Evolutionary conservation across 2,113 vertebrate genomes (phyloP).

Genomic region (Lepus europaeus): DNA sequence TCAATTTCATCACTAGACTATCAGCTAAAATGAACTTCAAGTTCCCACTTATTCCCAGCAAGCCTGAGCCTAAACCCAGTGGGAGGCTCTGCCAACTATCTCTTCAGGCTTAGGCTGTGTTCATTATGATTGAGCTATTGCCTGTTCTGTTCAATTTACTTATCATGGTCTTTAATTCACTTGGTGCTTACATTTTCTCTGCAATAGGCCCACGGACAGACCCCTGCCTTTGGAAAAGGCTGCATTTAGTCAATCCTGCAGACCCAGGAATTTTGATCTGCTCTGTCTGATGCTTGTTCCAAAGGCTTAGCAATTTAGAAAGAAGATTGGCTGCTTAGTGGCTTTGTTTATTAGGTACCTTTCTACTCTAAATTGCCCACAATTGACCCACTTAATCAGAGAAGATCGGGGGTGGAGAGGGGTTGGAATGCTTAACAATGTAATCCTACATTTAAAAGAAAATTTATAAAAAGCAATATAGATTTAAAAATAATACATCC

Average conservation of each 20-base stretch:
- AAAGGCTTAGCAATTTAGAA: background rate
- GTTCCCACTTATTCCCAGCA: background rate
- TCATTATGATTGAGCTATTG: background rate
- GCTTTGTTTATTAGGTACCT: background rate
- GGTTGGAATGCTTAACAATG: background rate
- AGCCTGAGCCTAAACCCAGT: fast-evolving
- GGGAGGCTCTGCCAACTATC: background rate
- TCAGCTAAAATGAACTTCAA: background rate
- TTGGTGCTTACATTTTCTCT: background rate
- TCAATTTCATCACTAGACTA: no score
- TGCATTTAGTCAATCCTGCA: background rate
- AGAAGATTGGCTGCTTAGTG: no score
- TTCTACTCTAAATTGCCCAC: background rate
- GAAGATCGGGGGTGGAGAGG: background rate
- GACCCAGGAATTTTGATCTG: background rate
- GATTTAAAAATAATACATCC: background rate
- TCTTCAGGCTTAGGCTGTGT: background rate
- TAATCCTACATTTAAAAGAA: no score
- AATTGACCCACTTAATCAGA: background rate
- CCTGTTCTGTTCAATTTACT: no score
- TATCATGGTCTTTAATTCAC: background rate
- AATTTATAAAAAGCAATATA: background rate
- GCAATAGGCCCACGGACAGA: background rate
- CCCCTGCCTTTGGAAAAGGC: background rate
- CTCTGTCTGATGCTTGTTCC: background rate